Conservation (phyloP, 2,888 invertebrate genomes). For the Bellardia bayeri region DNA sequence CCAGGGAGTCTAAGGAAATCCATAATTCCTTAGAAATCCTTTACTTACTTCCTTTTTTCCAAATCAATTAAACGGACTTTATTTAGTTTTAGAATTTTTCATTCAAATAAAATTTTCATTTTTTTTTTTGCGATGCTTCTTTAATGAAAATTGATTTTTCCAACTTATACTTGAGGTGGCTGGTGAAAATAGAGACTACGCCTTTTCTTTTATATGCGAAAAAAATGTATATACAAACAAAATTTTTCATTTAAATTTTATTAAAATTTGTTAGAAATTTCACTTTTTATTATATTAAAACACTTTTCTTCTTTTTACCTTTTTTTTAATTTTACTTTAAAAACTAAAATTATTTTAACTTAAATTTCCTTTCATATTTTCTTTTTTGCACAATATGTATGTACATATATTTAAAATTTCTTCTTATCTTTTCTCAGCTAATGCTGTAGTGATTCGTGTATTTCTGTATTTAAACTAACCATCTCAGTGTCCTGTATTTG, state of each 20-base stretch:
- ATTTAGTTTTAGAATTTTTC: neutral
- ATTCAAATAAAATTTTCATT: constrained; percentile 30
- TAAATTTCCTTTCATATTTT: neutral
- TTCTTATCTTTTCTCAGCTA: constrained; percentile 12
- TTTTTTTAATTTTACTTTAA: neutral
- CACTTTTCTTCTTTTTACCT: constrained; percentile 46
- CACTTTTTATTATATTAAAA: constrained; percentile 19
- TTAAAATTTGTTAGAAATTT: neutral
- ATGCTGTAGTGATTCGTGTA: constrained; percentile 76
- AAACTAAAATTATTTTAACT: constrained; percentile 39
- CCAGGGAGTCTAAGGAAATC: constrained; percentile 46
- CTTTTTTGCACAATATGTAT: constrained; percentile 10
- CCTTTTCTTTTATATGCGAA: constrained; percentile 61
- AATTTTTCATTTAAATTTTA: constrained; percentile 44
- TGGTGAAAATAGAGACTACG: constrained; percentile 66
- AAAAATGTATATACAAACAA: constrained; percentile 46
- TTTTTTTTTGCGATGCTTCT: constrained; percentile 7
- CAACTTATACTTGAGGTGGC: constrained; percentile 25
- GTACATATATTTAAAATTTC: constrained; percentile 33
- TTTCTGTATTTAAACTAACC: constrained; percentile 74
- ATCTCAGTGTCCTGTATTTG: constrained; percentile 34
- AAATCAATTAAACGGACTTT: constrained; percentile 1
- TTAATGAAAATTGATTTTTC: constrained; percentile 70
- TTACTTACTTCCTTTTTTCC: constrained; percentile 58
- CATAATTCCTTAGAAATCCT: constrained; percentile 50